Evolutionary conservation across 2,113 vertebrate species (phyloP), one percentile per base, ranked within the genome.

Genomic region (Amazona vittata): DNA sequence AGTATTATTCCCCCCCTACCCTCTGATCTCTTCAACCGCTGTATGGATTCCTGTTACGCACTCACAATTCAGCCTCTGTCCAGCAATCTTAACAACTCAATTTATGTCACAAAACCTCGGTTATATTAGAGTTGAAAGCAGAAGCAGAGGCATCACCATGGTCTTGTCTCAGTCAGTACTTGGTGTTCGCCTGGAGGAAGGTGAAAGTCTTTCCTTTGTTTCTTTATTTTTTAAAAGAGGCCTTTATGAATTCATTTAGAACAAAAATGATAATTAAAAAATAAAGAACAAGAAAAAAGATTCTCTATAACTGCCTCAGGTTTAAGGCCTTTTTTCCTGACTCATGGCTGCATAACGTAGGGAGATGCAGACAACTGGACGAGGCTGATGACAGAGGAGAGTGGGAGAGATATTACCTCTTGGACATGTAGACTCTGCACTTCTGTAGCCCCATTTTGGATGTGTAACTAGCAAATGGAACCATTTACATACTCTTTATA

Each of bases 341-440:
- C 5, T 67, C 4, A 15, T 15, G 15, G 25, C 22, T 55, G 11
- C 2, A 4, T 69, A 44, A 76, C 0, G 0, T 25, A 14, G 33
- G 6, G 6, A 83, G 15, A 77, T 31, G 31, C 33, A 83, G 57
- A 78, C 9, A 93, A 73, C 8, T 17, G 25, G 10, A 81, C 22
- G 21, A 69, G 44, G 5, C 26, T 60, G 6, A 60, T 44, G 29
- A n/a, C 37, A 52, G 24, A 52, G 24, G 6, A 37, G 6, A 63
- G 24, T 35, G 21, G 35, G 62, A 74, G n/a, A 84, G 47, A 16
- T 11, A 19, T 4, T 67, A 21, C 6, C n/a, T 50, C 68, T 67
- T 65, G 25, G 50, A 46, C 21, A 21, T 57, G 2, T 22, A 50
- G 43, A 7, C n/a, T 77, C 15, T n/a, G 16, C 10, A 47, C 80